phyloP scores from a whole-genome alignment of 2,888 invertebrate species.

The Ethmia dodecea region DNA sequence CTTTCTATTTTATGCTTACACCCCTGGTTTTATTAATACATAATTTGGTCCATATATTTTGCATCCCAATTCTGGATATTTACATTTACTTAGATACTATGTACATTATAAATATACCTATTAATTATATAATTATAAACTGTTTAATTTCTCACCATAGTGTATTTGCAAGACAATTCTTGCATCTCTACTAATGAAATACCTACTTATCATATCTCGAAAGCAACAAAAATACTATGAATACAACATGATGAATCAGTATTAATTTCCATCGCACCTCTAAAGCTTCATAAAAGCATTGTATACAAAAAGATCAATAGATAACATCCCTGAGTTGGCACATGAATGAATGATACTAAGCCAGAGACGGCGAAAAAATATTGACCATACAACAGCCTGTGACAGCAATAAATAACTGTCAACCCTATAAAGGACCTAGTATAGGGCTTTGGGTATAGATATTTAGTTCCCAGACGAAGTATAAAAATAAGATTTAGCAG shows the following conservation, averaged over 20 bases:
- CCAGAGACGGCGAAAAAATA: constrained; percentile 43
- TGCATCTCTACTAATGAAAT: too few species aligned
- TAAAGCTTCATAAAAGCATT: constrained; percentile 5
- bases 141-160: too few species aligned
- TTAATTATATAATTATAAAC: too few species aligned
- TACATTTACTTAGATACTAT: too few species aligned
- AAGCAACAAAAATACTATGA: too few species aligned
- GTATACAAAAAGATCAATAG: constrained; percentile 20
- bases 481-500: constrained; percentile 69
- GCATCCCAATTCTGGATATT: too few species aligned
- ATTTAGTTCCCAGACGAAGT: constrained; percentile 20
- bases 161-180: too few species aligned
- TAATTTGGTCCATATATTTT: too few species aligned
- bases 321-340: constrained; percentile 19
- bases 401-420: constrained; percentile 52
- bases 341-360: constrained; percentile 24
- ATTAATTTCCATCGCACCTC: constrained; percentile 8
- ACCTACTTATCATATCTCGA: too few species aligned
- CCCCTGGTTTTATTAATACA: constrained; percentile 32
- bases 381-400: constrained; percentile 33
- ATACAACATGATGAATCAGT: constrained; percentile 1
- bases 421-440: constrained; percentile 33
- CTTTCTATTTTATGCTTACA: constrained; percentile 48
- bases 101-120: too few species aligned
- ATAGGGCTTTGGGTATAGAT: constrained; percentile 2